A percentile compares a stretch with the other conserved stretches of the same genome.
These are phyloP conservation scores for Patagioenas fasciata DNA, from an alignment of 2,113 vertebrate species.

Conservation along the genomic window DNA sequence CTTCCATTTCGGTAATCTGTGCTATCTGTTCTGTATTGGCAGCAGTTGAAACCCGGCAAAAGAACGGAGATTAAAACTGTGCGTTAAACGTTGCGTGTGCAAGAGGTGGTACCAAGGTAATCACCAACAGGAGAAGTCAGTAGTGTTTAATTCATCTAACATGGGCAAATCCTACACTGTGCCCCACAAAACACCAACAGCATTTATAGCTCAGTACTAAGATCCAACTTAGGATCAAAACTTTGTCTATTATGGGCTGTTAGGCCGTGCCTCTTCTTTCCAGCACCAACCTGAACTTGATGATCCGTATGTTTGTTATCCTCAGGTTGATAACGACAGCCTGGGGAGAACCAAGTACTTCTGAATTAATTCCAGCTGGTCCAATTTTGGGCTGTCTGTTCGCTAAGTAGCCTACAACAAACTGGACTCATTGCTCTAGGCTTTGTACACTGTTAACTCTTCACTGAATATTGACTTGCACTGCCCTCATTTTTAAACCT, in stretches of 20 bases:
- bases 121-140: neutral
- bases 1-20: neutral
- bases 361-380: slow-evolving; percentile 19
- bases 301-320: slow-evolving; percentile 5
- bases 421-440: slow-evolving; percentile 15
- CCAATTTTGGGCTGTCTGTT: neutral
- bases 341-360: neutral
- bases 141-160: neutral
- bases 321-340: neutral
- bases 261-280: neutral
- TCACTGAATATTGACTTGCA: neutral
- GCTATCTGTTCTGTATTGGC: neutral
- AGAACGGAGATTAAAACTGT: neutral
- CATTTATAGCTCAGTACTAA: neutral
- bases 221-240: neutral
- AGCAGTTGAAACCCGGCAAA: neutral
- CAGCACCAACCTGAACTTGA: neutral
- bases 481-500: neutral
- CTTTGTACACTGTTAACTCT: slow-evolving; percentile 4
- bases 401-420: slow-evolving; percentile 5
- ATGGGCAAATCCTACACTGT: neutral
- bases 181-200: neutral
- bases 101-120: neutral
- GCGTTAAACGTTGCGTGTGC: neutral
- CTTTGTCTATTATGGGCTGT: slow-evolving; percentile 6